Evolutionary conservation across 2,888 invertebrate species (phyloP), one percentile per base, ranked within the genome.

Genomic region (Oligia latruncula): DNA sequence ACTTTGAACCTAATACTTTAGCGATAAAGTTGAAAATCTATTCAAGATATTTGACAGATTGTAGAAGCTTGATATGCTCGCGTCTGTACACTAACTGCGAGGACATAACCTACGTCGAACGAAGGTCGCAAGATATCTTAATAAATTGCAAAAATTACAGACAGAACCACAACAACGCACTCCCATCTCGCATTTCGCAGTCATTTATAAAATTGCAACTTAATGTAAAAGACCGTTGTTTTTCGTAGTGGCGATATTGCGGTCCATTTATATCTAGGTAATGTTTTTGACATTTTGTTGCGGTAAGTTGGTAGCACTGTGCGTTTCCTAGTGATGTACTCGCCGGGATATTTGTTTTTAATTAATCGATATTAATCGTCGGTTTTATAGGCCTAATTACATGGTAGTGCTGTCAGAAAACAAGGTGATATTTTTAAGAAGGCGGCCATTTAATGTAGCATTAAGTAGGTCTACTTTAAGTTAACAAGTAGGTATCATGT

Each of bases 191-290:
- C 62, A 77, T 71, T 68, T 62, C 20, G 15, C 43, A 40, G 35
- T 74, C 92, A 91, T 93, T 93, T 93, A 92, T 91, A 91, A 93
- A 94, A 93, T 93, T 92, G 93, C 92, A 93, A 93, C 94, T 93
- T 92, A 93, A 94, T 94, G 93, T 93, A 93, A 94, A 94, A 88
- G 91, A 90, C 89, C 87, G 82, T 77, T 80, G 87, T 88, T 92
- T 91, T 90, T 90, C 86, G 83, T 86, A 82, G 86, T 85, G 87
- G 85, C 83, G 74, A 88, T 88, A 89, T 90, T 90, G 88, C 85
- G 81, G 84, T 80, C 87, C 89, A 88, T 90, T 88, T 88, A 87
- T 83, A 85, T 75, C 43, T 81, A 71, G 82, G 80, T 90, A 89
- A 91, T 90, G 88, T 89, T 89, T 89, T 87, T 90, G 87, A 90